Evolutionary conservation across 2,797 vertebrate species (phyloP), one percentile per base, ranked within the genome.

Genomic region (Mastacembelus armatus): DNA sequence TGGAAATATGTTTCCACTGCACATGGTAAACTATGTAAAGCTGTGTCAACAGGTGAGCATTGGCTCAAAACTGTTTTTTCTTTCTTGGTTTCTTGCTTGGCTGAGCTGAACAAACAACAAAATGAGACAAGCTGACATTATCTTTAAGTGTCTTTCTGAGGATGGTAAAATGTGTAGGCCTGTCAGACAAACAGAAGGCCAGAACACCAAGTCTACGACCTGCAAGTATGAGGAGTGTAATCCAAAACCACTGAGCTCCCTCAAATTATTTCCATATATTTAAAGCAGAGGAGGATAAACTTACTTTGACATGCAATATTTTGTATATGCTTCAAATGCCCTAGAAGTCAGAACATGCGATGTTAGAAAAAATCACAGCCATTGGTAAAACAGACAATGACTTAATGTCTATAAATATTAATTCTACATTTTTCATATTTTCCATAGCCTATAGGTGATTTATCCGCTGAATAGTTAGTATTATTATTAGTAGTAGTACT

Each of bases 181-280:
- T n/a, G 8, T 22, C 27, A 45, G n/a, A 10, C 8, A 71, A 67
- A 56, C 55, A 74, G 33, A 48, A 29, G 24, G 5, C 18, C 39
- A 35, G 16, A 57, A 36, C 26, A 45, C 16, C 32, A 49, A 59
- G 8, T 12, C 40, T 27, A 27, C 35, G 61, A 45, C 78, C 49
- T 19, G 71, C 68, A 65, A 55, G 64, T 71, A 27, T 55, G 65
- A 32, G 10, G 33, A 62, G 45, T 78, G 45, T 45, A 65, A 71
- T 47, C 18, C n/a, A 21, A 61, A 71, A 36, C 51, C 50, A 33
- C 33, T 42, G 21, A 59, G 43, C 65, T 36, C 1, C 33, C 51
- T 59, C 4, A 39, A 24, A 48, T 71, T 0, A 68, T 88, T 92
- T 89, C 10, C 85, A 89, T 91, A 40, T 62, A 89, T 78, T 85